Percentiles rank a stretch among this genome's conserved stretches.
phyloP scores from a whole-genome alignment of 2,888 invertebrate species.

The Platycheirus rosarum region DNA sequence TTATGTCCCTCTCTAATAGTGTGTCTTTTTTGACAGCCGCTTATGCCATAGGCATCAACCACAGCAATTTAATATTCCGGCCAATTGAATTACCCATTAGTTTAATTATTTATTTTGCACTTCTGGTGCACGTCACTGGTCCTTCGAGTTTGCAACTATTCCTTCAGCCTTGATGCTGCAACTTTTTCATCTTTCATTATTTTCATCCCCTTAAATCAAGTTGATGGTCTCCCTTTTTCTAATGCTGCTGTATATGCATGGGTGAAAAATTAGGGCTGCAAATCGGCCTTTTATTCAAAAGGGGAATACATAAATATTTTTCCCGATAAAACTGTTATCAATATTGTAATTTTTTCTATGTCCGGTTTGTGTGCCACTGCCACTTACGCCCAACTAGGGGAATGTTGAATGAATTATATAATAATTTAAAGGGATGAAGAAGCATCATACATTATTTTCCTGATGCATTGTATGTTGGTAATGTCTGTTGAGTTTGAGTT shows the following conservation, averaged over 20 bases:
- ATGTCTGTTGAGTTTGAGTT: constrained; percentile 11
- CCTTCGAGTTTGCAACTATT: constrained; percentile 25
- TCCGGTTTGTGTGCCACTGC: constrained; percentile 26
- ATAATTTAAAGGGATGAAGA: too few relatives aligned
- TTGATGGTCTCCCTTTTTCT: not conserved
- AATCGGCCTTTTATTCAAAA: constrained; percentile 4
- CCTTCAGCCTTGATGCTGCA: constrained; percentile 12
- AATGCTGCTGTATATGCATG: too few relatives aligned
- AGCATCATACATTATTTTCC: not conserved
- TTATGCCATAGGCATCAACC: constrained; percentile 7
- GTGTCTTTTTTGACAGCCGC: constrained; percentile 8
- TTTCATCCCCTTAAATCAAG: constrained; percentile 7
- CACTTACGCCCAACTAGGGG: constrained; percentile 12
- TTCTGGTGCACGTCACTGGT: constrained; percentile 10
- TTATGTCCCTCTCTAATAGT: constrained; percentile 18
- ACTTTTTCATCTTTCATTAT: constrained; percentile 23
- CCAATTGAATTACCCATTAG: constrained; percentile 64
- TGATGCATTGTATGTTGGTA: constrained; percentile 9
- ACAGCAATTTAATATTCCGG: constrained; percentile 60
- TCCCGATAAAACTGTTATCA: constrained; percentile 57
- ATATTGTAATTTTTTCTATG: constrained; percentile 49
- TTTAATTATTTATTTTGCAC: constrained; percentile 62
- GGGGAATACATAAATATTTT: constrained; percentile 4
- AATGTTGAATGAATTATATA: too few relatives aligned
- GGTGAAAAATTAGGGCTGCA: constrained; percentile 11